Evolutionary conservation across 2,113 vertebrate species (phyloP).

Genomic region (Peromyscus polionotus): DNA sequence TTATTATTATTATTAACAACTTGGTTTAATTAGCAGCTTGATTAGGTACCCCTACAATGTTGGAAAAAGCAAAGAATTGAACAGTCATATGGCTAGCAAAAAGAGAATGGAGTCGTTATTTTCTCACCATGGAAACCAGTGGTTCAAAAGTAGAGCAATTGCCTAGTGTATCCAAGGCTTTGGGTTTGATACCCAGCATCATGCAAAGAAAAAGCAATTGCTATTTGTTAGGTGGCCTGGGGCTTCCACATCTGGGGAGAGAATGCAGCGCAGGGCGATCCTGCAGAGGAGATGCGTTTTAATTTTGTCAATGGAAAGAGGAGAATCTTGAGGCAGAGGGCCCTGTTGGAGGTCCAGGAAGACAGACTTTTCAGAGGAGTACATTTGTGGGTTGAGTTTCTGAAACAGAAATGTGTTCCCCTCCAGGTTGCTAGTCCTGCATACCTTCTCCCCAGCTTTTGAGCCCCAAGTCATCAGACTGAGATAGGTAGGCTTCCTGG

Average conservation of each 20-base stretch:
- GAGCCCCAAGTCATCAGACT: neutral
- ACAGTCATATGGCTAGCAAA: neutral
- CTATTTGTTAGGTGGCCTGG: neutral
- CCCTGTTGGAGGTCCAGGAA: neutral
- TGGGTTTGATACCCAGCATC: neutral
- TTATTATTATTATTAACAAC: neutral
- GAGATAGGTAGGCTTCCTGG: neutral
- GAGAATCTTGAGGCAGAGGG: too few relatives aligned
- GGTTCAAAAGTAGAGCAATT: neutral
- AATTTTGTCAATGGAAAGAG: neutral
- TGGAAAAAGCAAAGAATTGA: neutral
- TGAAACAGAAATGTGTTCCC: neutral
- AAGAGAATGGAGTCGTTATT: neutral
- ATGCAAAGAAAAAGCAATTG: neutral
- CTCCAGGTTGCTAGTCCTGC: neutral
- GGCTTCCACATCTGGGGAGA: neutral
- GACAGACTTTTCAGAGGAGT: neutral
- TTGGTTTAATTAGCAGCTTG: neutral
- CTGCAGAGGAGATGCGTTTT: neutral
- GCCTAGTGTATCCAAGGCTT: neutral
- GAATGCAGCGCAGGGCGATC: too few relatives aligned
- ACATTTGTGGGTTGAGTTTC: neutral
- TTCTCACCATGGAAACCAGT: neutral
- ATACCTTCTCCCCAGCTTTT: neutral
- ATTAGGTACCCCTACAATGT: neutral